These are phyloP conservation scores for Tipula helvola DNA, from an alignment of 2,888 invertebrate genomes.

Conservation along the genomic window DNA sequence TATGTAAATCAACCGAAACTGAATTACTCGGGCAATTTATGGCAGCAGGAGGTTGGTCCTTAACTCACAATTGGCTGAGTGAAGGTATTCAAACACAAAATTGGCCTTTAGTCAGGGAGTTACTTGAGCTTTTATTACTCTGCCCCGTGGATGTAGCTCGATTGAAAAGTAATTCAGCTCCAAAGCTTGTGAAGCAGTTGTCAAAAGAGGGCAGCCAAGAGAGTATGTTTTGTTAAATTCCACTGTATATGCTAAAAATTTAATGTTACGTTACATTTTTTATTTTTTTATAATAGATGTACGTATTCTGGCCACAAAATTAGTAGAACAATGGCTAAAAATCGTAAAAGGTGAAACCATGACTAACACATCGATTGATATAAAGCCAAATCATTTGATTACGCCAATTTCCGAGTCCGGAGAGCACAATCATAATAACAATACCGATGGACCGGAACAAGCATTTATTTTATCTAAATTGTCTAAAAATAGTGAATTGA, in stretches of 20 bases:
- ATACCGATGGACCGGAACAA: neutral
- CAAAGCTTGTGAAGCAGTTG: conserved; percentile 79
- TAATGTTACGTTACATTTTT: conserved; percentile 18
- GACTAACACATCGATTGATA: neutral
- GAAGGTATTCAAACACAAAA: conserved; percentile 75
- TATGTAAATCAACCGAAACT: conserved; percentile 73
- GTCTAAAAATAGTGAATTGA: conserved; percentile 4
- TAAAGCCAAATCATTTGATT: neutral
- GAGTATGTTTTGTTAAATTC: conserved; percentile 43
- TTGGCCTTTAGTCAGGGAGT: conserved; percentile 75
- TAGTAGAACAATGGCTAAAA: conserved; percentile 83
- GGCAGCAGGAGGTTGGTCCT: conserved; percentile 83
- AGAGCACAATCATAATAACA: neutral
- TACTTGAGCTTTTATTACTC: conserved; percentile 68
- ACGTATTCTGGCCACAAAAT: conserved; percentile 59
- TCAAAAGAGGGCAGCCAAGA: conserved; percentile 71
- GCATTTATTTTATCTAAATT: neutral
- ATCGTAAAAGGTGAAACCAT: conserved; percentile 65
- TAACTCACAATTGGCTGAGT: conserved; percentile 81
- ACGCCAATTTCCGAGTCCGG: neutral
- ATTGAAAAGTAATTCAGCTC: conserved; percentile 81
- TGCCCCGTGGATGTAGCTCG: conserved; percentile 87
- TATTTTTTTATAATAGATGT: conserved; percentile 47
- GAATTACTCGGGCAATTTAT: conserved; percentile 79
- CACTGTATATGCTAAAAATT: neutral